Conservation (phyloP, 2,797 vertebrate genomes). For the Falco columbarius region DNA sequence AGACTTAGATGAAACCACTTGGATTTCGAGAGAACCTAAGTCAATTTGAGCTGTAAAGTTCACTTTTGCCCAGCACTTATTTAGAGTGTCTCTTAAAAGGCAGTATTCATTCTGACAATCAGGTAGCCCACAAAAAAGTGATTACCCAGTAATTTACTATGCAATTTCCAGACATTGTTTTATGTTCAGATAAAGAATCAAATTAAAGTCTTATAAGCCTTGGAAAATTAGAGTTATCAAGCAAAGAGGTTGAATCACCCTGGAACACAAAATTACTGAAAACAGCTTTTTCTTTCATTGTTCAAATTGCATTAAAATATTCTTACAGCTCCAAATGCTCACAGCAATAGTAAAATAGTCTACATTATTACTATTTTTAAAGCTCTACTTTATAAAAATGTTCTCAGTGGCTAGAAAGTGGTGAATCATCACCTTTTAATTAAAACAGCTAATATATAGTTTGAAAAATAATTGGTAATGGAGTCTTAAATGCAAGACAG, state of each 20-base stretch:
- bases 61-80: slow-evolving; percentile 14
- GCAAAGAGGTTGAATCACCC: slow-evolving; percentile 69
- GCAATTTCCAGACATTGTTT: slow-evolving; percentile 71
- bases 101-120: slow-evolving; percentile 42
- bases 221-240: slow-evolving; percentile 75
- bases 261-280: slow-evolving; percentile 69
- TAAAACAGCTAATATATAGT: slow-evolving; percentile 63
- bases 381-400: slow-evolving; percentile 30
- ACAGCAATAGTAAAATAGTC: slow-evolving; percentile 7
- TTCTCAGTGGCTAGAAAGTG: slow-evolving; percentile 47
- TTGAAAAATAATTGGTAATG: slow-evolving; percentile 52
- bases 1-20: background rate
- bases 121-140: slow-evolving; percentile 62
- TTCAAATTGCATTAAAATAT: slow-evolving; percentile 60
- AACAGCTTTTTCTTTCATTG: slow-evolving; percentile 47
- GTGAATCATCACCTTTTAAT: slow-evolving; percentile 70
- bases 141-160: slow-evolving; percentile 73
- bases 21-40: background rate
- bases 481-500: background rate
- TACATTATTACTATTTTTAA: slow-evolving; percentile 28
- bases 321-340: slow-evolving; percentile 28
- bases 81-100: slow-evolving; percentile 42
- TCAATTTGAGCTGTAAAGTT: slow-evolving; percentile 42
- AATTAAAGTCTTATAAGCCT: slow-evolving; percentile 77
- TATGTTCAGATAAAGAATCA: slow-evolving; percentile 75